Evolutionary conservation across 2,888 invertebrate genomes (phyloP).

Genomic region (Campoletis raptor): DNA sequence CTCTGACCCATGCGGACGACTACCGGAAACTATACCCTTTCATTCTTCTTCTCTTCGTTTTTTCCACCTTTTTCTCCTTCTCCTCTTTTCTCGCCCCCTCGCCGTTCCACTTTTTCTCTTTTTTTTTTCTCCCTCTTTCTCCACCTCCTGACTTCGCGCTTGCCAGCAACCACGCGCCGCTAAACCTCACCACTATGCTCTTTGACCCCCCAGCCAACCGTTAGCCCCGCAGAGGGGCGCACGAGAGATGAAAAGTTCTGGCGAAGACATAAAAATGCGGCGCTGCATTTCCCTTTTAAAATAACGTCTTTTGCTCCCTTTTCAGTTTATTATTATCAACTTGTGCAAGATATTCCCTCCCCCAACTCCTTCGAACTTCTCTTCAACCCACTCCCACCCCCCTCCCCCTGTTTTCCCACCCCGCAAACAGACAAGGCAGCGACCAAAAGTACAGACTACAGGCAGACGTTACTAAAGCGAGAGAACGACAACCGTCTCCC

Average conservation of each 20-base stretch:
- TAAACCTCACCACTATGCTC: slow-evolving; percentile 47
- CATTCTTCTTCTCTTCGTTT: slow-evolving; percentile 61
- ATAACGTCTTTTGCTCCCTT: slow-evolving; percentile 84
- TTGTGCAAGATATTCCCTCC: slow-evolving; percentile 74
- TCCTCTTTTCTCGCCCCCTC: slow-evolving; percentile 23
- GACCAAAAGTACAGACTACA: slow-evolving; percentile 41
- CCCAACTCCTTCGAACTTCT: slow-evolving; percentile 24
- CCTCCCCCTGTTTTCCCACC: slow-evolving; percentile 5
- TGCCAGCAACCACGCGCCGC: slow-evolving; percentile 64
- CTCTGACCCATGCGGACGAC: slow-evolving; percentile 42
- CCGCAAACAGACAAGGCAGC: slow-evolving; percentile 41
- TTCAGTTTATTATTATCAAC: slow-evolving; percentile 85
- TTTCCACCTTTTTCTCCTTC: slow-evolving; percentile 56
- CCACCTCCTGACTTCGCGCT: slow-evolving; percentile 41
- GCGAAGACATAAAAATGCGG: slow-evolving; percentile 85
- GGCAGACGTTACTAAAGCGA: slow-evolving; percentile 50
- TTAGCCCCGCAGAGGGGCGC: slow-evolving; percentile 54
- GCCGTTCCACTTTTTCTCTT: slow-evolving; percentile 34
- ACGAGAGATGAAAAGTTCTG: slow-evolving; percentile 80
- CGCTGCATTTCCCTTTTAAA: slow-evolving; percentile 85
- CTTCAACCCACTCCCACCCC: slow-evolving; percentile 36
- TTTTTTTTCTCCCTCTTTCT: slow-evolving; percentile 33
- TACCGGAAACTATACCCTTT: slow-evolving; percentile 60
- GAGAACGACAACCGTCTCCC: slow-evolving; percentile 61
- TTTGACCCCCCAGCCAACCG: slow-evolving; percentile 26